Evolutionary conservation across 1,140 invertebrate genomes (phyloP).

Genomic region (Cydia splendana): DNA sequence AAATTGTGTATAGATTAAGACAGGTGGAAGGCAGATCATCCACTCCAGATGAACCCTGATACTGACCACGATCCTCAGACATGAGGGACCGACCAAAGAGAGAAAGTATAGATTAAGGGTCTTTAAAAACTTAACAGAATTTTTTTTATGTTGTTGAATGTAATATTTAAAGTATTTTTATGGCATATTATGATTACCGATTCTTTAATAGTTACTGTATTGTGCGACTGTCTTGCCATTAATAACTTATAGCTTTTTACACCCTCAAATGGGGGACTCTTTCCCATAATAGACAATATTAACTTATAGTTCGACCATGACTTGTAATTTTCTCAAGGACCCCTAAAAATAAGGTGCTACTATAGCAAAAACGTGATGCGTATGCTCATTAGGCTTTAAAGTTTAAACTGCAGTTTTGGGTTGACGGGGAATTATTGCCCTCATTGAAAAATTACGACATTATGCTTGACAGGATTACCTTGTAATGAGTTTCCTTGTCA

Average conservation of each 20-base stretch:
- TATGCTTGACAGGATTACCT: slow-evolving; percentile 43
- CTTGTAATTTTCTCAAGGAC: slow-evolving; percentile 13
- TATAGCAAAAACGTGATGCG: slow-evolving; percentile 49
- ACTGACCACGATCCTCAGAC: too few relatives aligned
- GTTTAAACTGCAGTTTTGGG: slow-evolving; percentile 41
- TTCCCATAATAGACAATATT: neutral
- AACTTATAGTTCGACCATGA: slow-evolving; percentile 28
- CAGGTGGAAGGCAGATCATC: too few relatives aligned
- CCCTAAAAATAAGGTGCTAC: slow-evolving; percentile 42
- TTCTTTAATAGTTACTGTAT: neutral
- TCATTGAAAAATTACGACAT: slow-evolving; percentile 55
- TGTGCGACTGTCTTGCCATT: neutral
- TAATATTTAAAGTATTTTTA: too few relatives aligned
- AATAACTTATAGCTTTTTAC: slow-evolving; percentile 13
- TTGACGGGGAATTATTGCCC: slow-evolving; percentile 43
- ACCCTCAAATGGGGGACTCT: neutral
- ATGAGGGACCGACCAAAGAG: too few relatives aligned
- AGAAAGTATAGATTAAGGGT: too few relatives aligned
- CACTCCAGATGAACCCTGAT: too few relatives aligned
- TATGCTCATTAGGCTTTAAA: slow-evolving; percentile 51
- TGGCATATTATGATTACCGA: neutral
- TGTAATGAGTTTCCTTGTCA: slow-evolving; percentile 35
- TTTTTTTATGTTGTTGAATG: too few relatives aligned
- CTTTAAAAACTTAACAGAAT: too few relatives aligned
- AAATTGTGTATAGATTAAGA: too few relatives aligned